phyloP scores from a whole-genome alignment of 92 coral and sea anemone genomes.

The Muricea muricata region DNA sequence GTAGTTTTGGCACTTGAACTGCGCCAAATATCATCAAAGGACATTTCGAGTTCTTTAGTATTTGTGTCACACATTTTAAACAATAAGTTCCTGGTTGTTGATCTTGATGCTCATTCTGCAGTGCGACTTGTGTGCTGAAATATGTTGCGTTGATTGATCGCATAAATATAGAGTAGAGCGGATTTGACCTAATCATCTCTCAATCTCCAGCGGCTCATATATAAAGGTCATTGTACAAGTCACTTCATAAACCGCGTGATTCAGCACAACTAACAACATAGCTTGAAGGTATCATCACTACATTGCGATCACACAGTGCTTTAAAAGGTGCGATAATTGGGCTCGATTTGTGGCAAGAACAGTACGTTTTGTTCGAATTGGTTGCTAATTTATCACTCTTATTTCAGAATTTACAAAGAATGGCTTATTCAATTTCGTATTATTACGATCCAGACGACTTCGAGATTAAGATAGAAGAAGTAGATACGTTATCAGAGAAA shows the following conservation, averaged over 20 bases:
- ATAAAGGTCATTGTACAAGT: conserved; percentile 39
- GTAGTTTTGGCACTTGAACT: conserved; percentile 13
- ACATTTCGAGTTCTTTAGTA: neutral
- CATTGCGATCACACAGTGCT: neutral
- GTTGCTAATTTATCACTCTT: neutral
- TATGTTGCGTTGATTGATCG: conserved; percentile 8
- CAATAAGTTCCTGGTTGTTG: neutral
- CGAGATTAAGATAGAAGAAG: conserved; percentile 52
- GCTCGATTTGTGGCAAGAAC: neutral
- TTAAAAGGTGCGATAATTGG: neutral
- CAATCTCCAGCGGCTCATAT: conserved; percentile 11
- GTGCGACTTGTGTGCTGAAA: neutral
- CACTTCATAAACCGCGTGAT: conserved; percentile 28
- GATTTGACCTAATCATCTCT: conserved; percentile 19
- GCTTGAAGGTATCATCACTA: neutral
- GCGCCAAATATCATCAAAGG: conserved; percentile 9
- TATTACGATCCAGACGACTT: conserved; percentile 49
- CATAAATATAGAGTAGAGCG: conserved; percentile 24
- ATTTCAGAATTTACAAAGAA: neutral
- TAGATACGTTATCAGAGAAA: conserved; percentile 47
- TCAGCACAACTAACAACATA: neutral
- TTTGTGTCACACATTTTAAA: neutral
- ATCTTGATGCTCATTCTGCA: neutral
- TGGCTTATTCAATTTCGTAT: conserved; percentile 35
- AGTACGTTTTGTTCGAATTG: neutral